phyloP scores from a whole-genome alignment of 2,113 vertebrate genomes.

The Mellivora capensis region DNA sequence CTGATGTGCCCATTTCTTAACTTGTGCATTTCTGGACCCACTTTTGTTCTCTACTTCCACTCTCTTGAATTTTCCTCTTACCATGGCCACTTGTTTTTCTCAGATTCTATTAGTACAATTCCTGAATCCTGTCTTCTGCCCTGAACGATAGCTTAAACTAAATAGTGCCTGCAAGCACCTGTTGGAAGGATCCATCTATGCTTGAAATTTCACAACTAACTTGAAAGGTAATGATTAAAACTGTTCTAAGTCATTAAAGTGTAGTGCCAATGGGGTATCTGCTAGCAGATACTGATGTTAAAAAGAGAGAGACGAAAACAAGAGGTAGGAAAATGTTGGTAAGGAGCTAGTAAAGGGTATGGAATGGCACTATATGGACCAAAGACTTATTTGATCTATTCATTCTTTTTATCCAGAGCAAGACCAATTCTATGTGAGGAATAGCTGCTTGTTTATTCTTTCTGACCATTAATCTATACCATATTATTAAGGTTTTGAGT shows the following conservation, averaged over 20 bases:
- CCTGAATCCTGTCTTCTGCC: not conserved
- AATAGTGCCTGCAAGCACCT: not conserved
- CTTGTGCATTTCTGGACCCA: not conserved
- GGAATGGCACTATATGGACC: rapidly evolving
- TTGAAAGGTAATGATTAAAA: not conserved
- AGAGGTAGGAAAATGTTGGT: no score
- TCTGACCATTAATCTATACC: not conserved
- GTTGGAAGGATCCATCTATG: not conserved
- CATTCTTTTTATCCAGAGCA: not conserved
- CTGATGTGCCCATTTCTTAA: not conserved
- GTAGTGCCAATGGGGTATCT: not conserved
- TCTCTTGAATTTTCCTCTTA: not conserved
- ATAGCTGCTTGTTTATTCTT: not conserved
- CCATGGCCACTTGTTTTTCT: not conserved
- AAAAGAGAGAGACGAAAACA: not conserved
- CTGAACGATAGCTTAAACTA: not conserved
- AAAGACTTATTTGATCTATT: not conserved
- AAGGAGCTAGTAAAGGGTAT: not conserved
- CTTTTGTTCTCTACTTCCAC: not conserved
- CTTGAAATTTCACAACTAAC: not conserved
- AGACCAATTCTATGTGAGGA: rapidly evolving
- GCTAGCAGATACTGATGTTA: not conserved
- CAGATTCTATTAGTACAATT: not conserved
- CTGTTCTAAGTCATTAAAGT: not conserved
- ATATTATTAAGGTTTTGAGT: not conserved